phyloP scores from a whole-genome alignment of 2,797 vertebrate species.

The Bovichtus diacanthus region DNA sequence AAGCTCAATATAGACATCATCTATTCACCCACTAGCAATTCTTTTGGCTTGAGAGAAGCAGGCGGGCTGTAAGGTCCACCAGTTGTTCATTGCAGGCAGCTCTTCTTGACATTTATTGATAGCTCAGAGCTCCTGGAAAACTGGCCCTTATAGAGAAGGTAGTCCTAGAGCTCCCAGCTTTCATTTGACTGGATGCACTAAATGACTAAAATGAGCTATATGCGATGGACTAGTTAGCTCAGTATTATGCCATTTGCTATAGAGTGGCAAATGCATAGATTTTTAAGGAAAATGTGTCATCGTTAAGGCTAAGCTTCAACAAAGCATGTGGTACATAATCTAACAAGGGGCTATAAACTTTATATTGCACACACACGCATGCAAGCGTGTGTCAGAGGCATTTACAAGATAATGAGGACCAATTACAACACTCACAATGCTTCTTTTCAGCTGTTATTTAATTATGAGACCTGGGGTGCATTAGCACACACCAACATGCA shows the following conservation, averaged over 20 bases:
- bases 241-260: neutral
- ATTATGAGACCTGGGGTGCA: slow-evolving; percentile 66
- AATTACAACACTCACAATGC: slow-evolving; percentile 73
- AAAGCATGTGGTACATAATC: slow-evolving; percentile 9
- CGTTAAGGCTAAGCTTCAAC: slow-evolving; percentile 16
- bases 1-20: too few relatives aligned
- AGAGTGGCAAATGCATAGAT: slow-evolving; percentile 13
- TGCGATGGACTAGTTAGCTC: slow-evolving; percentile 8
- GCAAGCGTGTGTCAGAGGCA: slow-evolving; percentile 34
- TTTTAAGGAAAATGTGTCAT: slow-evolving; percentile 26
- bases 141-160: neutral
- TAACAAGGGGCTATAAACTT: slow-evolving; percentile 30
- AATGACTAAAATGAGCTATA: slow-evolving; percentile 11
- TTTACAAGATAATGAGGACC: slow-evolving; percentile 70
- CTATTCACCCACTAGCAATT: slow-evolving; percentile 9
- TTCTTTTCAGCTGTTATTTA: slow-evolving; percentile 77
- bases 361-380: neutral
- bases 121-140: slow-evolving; percentile 2
- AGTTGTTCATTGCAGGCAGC: slow-evolving; percentile 24
- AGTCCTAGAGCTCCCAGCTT: slow-evolving; percentile 4
- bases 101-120: slow-evolving; percentile 35
- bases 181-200: slow-evolving; percentile 2
- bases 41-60: slow-evolving; percentile 2
- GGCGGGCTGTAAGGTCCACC: neutral
- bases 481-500: slow-evolving; percentile 44